Evolutionary conservation across 1,140 invertebrate genomes (phyloP).

Genomic region (Euura saliciscinereae): DNA sequence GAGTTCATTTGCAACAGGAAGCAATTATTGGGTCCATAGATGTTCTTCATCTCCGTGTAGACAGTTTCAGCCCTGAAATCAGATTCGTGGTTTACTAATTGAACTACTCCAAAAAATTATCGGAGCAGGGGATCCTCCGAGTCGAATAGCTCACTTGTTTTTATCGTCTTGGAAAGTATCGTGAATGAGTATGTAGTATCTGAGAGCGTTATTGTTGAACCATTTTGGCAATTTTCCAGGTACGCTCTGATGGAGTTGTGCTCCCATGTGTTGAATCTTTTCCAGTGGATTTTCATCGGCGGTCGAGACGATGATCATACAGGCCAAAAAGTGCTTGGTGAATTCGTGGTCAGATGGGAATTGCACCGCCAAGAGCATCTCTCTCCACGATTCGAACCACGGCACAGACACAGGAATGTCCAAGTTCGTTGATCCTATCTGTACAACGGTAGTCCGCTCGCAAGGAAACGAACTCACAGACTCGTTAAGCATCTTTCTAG

Average conservation of each 20-base stretch:
- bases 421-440: conserved; percentile 59
- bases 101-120: not conserved
- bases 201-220: conserved; percentile 84
- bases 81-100: not conserved
- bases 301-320: conserved; percentile 86
- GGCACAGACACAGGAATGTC: conserved; percentile 78
- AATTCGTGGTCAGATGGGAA: conserved; percentile 95
- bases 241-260: conserved; percentile 78
- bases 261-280: conserved; percentile 75
- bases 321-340: conserved; percentile 91
- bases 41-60: conserved; percentile 83
- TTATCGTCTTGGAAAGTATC: conserved; percentile 74
- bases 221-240: conserved; percentile 86
- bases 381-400: conserved; percentile 97
- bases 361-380: conserved; percentile 87
- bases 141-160: conserved; percentile 60
- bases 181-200: conserved; percentile 90
- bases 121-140: too few species aligned
- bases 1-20: conserved; percentile 91
- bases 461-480: conserved; percentile 77
- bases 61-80: conserved; percentile 76
- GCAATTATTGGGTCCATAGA: conserved; percentile 84
- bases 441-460: conserved; percentile 65
- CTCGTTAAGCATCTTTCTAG: conserved; percentile 86
- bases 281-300: conserved; percentile 81